A percentile compares a stretch with the other conserved stretches of the same genome.
phyloP scores from a whole-genome alignment of 2,113 vertebrate genomes.

The Solea senegalensis region DNA sequence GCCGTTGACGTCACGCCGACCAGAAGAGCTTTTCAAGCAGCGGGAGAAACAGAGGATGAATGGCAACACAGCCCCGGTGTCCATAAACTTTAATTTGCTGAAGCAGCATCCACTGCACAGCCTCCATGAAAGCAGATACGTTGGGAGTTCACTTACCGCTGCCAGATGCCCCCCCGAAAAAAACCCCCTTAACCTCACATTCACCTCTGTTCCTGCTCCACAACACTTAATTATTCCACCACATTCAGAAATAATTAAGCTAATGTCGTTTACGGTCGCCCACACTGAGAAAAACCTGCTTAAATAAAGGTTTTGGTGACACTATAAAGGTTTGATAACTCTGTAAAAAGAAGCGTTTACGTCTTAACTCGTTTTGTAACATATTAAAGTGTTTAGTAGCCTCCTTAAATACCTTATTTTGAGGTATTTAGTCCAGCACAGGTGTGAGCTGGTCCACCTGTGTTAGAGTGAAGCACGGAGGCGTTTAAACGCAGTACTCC shows the following conservation, averaged over 20 bases:
- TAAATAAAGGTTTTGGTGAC: neutral
- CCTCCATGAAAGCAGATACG: conserved; percentile 40
- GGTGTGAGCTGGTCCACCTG: conserved; percentile 29
- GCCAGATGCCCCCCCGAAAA: conserved; percentile 24
- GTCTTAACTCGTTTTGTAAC: neutral
- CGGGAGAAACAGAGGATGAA: conserved; percentile 20
- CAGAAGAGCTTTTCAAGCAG: conserved; percentile 57
- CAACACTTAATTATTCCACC: neutral
- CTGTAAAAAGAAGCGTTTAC: neutral
- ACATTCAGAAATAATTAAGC: neutral
- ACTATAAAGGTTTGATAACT: neutral
- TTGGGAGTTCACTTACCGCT: conserved; percentile 30
- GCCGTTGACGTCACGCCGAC: conserved; percentile 55
- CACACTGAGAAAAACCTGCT: neutral
- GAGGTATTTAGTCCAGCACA: neutral
- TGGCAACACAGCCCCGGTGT: conserved; percentile 27
- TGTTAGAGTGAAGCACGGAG: neutral
- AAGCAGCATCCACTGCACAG: conserved; percentile 11
- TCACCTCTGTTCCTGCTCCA: neutral
- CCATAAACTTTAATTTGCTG: conserved; percentile 67
- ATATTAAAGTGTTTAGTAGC: neutral
- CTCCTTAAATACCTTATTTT: too few relatives aligned
- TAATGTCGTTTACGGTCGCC: neutral
- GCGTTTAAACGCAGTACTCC: conserved; percentile 2
- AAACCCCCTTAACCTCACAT: neutral